Base-by-base conservation (phyloP, 2,888 invertebrate genomes). In the Harpalus rufipes region DNA sequence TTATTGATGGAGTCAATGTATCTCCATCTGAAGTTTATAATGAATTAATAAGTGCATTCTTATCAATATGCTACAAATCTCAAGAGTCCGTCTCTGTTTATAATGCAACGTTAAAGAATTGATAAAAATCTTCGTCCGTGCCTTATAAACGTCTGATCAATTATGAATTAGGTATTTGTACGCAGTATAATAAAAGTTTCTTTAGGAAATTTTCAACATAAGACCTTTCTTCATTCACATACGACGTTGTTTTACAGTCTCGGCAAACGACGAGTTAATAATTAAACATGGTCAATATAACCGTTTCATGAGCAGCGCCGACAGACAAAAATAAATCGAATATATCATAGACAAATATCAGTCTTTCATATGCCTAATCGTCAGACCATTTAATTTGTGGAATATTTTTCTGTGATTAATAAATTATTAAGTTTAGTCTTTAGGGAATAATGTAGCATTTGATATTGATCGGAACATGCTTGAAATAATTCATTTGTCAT, bases 331-430 rank as follows among this genome's bases (percentile, higher is more conserved):
- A 74, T 74, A 74, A 74, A 74, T 74, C 72, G 72, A 74, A 74
- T 44, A 74, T 16, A 44, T 16, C 44, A n/a, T 39, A 7, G 68
- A 74, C 44, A 74, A 74, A 25, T 41, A 65, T 51, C 32, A 14
- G 32, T 12, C 41, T 65, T 72, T 58, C 82, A 72, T 82, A 39
- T 61, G 44, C 41, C 61, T 83, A 83, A 83, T 83, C 74, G 59
- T 74, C 16, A 14, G 25, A 61, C 14, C 74, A 83, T 83, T 82
- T 83, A 83, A 83, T 83, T 83, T 83, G 39, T 83, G 61, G 72
- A 74, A 39, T 83, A 83, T 59, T 83, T 83, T 76, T 83, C 76
- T 61, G 76, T 74, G 74, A 83, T 83, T 83, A 83, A 83, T 83
- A 83, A 83, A 74, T 74, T 74, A 83, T 83, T 74, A 59, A 76